Evolutionary conservation across 1,140 invertebrate species (phyloP).

Genomic region (Dreissena polymorpha): DNA sequence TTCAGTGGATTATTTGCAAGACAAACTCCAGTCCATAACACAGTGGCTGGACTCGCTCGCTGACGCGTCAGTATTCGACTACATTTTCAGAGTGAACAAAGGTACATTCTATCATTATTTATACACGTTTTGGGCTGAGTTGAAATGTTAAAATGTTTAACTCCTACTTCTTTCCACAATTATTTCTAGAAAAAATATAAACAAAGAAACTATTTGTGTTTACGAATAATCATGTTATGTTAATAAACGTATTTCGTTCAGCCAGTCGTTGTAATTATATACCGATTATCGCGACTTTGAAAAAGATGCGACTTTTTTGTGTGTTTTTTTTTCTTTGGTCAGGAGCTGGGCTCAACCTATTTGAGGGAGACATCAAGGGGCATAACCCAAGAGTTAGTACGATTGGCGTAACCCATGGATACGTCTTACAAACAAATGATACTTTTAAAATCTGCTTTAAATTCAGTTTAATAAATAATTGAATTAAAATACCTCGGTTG

Average conservation of each 20-base stretch:
- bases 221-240: too few relatives aligned
- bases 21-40: conserved; percentile 57
- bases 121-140: not conserved
- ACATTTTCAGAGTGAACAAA: conserved; percentile 59
- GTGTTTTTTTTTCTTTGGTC: not conserved
- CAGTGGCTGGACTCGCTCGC: conserved; percentile 47
- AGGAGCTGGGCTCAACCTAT: conserved; percentile 63
- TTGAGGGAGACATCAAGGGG: conserved; percentile 62
- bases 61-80: conserved; percentile 59
- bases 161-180: not conserved
- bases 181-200: not conserved
- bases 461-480: too few relatives aligned
- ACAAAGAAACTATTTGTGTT: too few relatives aligned
- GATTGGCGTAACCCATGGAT: too few relatives aligned
- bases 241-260: too few relatives aligned
- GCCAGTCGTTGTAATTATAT: not conserved
- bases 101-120: conserved; percentile 45
- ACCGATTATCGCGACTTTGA: not conserved
- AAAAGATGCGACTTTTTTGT: not conserved
- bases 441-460: too few relatives aligned
- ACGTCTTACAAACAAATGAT: too few relatives aligned
- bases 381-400: conserved; percentile 54
- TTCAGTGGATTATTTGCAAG: not conserved
- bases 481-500: too few relatives aligned
- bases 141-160: not conserved